phyloP scores from a whole-genome alignment of 2,113 vertebrate genomes.

The Hippocampus zosterae region DNA sequence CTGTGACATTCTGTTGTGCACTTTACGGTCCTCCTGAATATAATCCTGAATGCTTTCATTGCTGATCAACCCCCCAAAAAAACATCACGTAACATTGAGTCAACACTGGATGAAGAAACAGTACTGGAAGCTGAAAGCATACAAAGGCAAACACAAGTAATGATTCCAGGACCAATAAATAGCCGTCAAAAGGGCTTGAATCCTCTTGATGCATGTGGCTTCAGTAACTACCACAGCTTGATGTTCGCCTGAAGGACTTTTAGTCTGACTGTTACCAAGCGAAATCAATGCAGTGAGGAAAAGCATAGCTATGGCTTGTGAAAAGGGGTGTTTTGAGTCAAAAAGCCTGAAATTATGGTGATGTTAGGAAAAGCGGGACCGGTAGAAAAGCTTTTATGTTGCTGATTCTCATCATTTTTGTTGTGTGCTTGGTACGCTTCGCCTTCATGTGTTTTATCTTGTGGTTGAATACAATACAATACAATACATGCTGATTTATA shows the following conservation, averaged over 20 bases:
- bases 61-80: neutral
- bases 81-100: slow-evolving; percentile 17
- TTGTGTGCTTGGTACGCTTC: neutral
- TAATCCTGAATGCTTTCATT: slow-evolving; percentile 5
- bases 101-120: slow-evolving; percentile 28
- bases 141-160: neutral
- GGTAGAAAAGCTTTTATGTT: neutral
- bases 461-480: no score
- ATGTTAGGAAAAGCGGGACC: neutral
- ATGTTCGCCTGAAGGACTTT: neutral
- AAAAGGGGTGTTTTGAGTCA: neutral
- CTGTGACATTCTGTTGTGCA: neutral
- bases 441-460: neutral
- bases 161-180: slow-evolving; percentile 3
- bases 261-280: neutral
- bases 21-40: neutral
- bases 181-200: slow-evolving; percentile 1
- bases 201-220: slow-evolving; percentile 1
- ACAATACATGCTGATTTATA: no score
- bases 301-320: neutral
- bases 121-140: slow-evolving; percentile 21
- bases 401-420: neutral
- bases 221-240: slow-evolving; percentile 6
- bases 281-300: neutral
- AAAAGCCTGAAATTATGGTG: neutral